Evolutionary conservation across 2,113 vertebrate species (phyloP).

Genomic region (Chaenocephalus aceratus): DNA sequence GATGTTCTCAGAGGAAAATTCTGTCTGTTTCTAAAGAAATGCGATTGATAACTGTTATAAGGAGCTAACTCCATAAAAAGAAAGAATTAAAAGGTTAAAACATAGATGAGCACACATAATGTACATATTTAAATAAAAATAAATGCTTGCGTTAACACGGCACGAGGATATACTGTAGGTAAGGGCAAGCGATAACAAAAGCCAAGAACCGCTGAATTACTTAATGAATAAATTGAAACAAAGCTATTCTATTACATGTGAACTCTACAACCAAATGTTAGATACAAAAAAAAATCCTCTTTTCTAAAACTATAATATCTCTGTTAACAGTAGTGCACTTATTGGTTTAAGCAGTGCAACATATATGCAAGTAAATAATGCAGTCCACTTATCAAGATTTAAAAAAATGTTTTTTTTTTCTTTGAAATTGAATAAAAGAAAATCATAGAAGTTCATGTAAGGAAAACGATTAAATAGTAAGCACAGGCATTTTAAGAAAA

Average conservation of each 20-base stretch:
- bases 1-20: constrained; percentile 77
- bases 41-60: constrained; percentile 70
- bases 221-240: constrained; percentile 79
- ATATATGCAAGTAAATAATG: constrained; percentile 88
- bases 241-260: constrained; percentile 83
- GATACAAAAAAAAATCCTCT: constrained; percentile 75
- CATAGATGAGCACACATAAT: constrained; percentile 76
- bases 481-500: constrained; percentile 86
- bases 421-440: constrained; percentile 80
- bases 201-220: constrained; percentile 79
- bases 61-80: constrained; percentile 69
- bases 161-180: constrained; percentile 80
- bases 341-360: constrained; percentile 90
- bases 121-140: constrained; percentile 80
- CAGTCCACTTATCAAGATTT: constrained; percentile 87
- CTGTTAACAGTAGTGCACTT: constrained; percentile 91
- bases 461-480: constrained; percentile 83
- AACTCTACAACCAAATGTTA: constrained; percentile 84
- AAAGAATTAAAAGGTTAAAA: constrained; percentile 69
- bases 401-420: constrained; percentile 77
- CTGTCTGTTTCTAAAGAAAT: constrained; percentile 73
- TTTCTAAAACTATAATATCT: constrained; percentile 87
- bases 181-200: constrained; percentile 84
- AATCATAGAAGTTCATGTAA: constrained; percentile 82
- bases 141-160: constrained; percentile 80